Evolutionary conservation across 1,140 invertebrate species (phyloP), one percentile per base, ranked within the genome.

Genomic region (Apis cerana): DNA sequence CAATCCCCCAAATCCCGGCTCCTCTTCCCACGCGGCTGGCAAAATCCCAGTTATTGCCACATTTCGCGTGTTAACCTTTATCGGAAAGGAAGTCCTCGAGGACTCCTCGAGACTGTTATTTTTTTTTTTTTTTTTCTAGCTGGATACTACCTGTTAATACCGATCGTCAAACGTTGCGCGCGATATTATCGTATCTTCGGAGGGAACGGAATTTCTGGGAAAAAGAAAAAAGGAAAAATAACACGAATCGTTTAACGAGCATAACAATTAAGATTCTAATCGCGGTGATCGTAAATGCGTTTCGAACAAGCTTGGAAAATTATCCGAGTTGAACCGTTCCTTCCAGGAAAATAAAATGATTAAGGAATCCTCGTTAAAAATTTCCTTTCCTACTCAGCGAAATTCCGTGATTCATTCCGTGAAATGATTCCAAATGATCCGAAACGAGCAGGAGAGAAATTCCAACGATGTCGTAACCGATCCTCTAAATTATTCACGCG

Each of bases 1-100:
- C 65, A 69, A 56, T 17, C 2, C 0, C 61, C 17, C 48, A n/a
- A 76, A 74, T 72, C 33, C 80, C 23, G 48, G 33, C 13, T n/a
- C 59, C 21, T 19, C 72, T n/a, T 67, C 80, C 65, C 79, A 79
- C 79, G 81, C 70, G 19, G 61, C 67, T 89, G 85, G 87, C 84
- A 86, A 13, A 33, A 74, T 21, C 56, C 72, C 88, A 88, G 70
- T 56, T 75, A 54, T 88, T 84, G 87, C 78, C 77, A 86, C 82
- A 82, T 67, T 43, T 86, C 70, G 75, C 76, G 72, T 88, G 78
- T 89, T 84, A 75, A 86, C 80, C 84, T 84, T 86, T 86, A 82
- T 83, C 72, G 27, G 71, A 82, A 43, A 72, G 80, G 64, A 80
- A 61, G 61, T 74, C 23, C 27, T 27, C 27, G 27, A 27, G 27